Conservation (phyloP, 2,888 invertebrate species). For the Pollenia angustigena region DNA sequence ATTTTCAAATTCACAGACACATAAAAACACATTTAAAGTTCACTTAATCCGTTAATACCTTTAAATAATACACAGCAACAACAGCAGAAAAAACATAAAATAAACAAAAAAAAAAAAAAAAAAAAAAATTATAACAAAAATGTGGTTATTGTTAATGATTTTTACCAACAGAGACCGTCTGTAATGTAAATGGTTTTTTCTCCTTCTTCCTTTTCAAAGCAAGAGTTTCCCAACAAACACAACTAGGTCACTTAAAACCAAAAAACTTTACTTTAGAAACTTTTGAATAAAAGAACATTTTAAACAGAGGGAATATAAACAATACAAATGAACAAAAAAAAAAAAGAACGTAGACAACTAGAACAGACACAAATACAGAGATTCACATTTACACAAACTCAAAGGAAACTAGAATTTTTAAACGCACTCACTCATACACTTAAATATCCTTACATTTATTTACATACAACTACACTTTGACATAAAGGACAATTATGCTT, state of each 20-base stretch:
- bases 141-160: constrained; percentile 68
- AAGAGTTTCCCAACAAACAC: constrained; percentile 21
- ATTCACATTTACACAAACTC: neutral
- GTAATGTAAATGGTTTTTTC: constrained; percentile 35
- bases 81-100: neutral
- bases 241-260: constrained; percentile 53
- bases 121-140: constrained; percentile 40
- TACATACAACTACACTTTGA: constrained; percentile 31
- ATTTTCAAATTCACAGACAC: neutral
- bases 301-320: constrained; percentile 43
- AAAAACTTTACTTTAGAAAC: constrained; percentile 59
- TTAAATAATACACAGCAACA: constrained; percentile 34
- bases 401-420: constrained; percentile 22
- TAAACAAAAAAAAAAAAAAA: constrained; percentile 11
- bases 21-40: constrained; percentile 33
- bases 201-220: constrained; percentile 10
- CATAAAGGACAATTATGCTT: constrained; percentile 61
- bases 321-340: constrained; percentile 71
- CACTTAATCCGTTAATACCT: constrained; percentile 61
- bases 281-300: constrained; percentile 63
- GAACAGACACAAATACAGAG: constrained; percentile 30
- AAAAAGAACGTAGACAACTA: neutral
- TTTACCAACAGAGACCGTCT: constrained; percentile 48
- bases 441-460: neutral
- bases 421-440: constrained; percentile 27